Conservation (phyloP, 1,140 invertebrate genomes). For the Diachasma alloeum region DNA sequence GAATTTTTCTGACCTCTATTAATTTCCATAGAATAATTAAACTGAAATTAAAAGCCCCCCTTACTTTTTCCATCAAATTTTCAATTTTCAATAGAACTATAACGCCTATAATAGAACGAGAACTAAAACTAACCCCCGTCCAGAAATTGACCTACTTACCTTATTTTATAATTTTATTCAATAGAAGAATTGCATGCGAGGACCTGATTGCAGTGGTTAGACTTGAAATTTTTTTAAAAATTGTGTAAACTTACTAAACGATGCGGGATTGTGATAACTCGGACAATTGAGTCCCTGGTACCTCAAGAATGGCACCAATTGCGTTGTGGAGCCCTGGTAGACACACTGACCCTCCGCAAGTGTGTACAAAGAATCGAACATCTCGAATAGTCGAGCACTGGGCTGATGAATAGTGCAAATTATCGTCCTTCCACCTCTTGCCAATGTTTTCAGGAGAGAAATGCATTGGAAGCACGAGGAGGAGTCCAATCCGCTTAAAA, state of each 20-base stretch:
- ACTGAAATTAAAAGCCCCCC: no score
- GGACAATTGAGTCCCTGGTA: conserved; percentile 87
- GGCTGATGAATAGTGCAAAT: conserved; percentile 99
- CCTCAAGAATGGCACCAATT: conserved; percentile 87
- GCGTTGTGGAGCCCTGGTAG: conserved; percentile 86
- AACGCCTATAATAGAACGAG: no score
- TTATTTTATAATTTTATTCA: no score
- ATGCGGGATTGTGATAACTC: conserved; percentile 95
- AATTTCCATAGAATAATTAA: no score
- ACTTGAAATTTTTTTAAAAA: conserved; percentile 24
- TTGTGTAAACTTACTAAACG: conserved; percentile 75
- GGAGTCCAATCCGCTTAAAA: conserved; percentile 87
- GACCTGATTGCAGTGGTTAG: neutral
- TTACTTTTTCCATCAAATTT: no score
- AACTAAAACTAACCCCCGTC: no score
- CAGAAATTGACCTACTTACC: no score
- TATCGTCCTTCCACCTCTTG: conserved; percentile 90
- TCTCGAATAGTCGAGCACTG: conserved; percentile 93
- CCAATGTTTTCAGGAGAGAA: conserved; percentile 84
- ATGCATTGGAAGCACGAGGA: conserved; percentile 95
- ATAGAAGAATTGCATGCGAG: no score
- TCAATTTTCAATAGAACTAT: no score
- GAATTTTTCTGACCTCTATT: no score
- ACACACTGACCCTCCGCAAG: conserved; percentile 93
- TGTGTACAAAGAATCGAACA: conserved; percentile 96